phyloP scores from a whole-genome alignment of 2,888 invertebrate genomes.

The Apamea epomidion region DNA sequence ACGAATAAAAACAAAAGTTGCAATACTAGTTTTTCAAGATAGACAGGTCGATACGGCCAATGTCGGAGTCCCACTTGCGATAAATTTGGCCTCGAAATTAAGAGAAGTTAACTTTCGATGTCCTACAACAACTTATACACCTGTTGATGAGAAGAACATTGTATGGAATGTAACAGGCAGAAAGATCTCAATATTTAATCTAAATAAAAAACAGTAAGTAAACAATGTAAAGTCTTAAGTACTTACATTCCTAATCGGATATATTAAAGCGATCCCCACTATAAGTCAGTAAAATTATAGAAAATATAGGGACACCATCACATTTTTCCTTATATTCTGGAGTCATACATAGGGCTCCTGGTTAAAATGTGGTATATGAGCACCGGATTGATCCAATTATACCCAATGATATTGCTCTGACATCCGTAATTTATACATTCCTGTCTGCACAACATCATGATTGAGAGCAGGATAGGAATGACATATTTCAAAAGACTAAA shows the following conservation, averaged over 20 bases:
- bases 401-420: background rate
- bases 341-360: background rate
- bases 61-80: conserved; percentile 79
- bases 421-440: background rate
- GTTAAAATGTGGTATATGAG: conserved; percentile 6
- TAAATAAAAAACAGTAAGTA: conserved; percentile 18
- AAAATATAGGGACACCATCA: background rate
- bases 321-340: background rate
- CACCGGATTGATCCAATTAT: background rate
- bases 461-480: conserved; percentile 3
- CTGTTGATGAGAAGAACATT: conserved; percentile 52
- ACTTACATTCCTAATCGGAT: background rate
- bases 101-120: conserved; percentile 78
- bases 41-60: conserved; percentile 79
- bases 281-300: background rate
- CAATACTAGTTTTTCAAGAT: conserved; percentile 86
- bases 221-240: background rate
- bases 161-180: conserved; percentile 29
- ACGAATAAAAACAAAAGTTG: conserved; percentile 87
- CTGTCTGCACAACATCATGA: background rate
- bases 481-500: conserved; percentile 1
- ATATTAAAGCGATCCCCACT: background rate
- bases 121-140: conserved; percentile 66
- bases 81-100: conserved; percentile 81
- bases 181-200: conserved; percentile 9